These are phyloP conservation scores for Sesia apiformis DNA, from an alignment of 2,888 invertebrate species.

Conservation along the genomic window DNA sequence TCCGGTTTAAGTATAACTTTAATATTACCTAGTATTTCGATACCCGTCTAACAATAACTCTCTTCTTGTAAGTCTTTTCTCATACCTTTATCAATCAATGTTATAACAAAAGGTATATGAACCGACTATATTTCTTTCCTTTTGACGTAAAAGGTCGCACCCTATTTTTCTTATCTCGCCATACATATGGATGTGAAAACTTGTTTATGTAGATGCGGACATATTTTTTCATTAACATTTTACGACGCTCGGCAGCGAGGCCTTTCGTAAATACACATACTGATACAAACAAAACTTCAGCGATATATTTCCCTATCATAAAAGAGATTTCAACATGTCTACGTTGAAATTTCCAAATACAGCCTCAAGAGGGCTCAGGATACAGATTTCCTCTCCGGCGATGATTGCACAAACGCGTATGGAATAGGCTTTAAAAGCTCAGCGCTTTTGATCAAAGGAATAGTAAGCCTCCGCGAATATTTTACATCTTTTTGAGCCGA, in stretches of 20 bases:
- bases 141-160: too few species aligned
- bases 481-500: conserved; percentile 28
- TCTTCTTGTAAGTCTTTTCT: too few species aligned
- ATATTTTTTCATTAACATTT: neutral
- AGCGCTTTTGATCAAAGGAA: conserved; percentile 35
- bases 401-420: conserved; percentile 48
- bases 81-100: too few species aligned
- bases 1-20: too few species aligned
- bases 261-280: neutral
- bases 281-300: conserved; percentile 10
- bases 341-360: neutral
- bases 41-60: too few species aligned
- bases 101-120: too few species aligned
- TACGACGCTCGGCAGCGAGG: neutral
- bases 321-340: conserved; percentile 1
- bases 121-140: too few species aligned
- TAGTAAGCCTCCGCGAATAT: conserved; percentile 26
- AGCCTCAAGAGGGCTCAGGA: conserved; percentile 19
- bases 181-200: too few species aligned
- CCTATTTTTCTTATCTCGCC: too few species aligned
- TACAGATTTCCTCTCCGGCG: conserved; percentile 30
- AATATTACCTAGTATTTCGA: too few species aligned
- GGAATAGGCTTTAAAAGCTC: conserved; percentile 23
- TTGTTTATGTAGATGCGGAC: too few species aligned
- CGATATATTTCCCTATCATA: conserved; percentile 26